Evolutionary conservation across 2,113 vertebrate species (phyloP), one percentile per base, ranked within the genome.

Genomic region (Opisthocomus hoazin): DNA sequence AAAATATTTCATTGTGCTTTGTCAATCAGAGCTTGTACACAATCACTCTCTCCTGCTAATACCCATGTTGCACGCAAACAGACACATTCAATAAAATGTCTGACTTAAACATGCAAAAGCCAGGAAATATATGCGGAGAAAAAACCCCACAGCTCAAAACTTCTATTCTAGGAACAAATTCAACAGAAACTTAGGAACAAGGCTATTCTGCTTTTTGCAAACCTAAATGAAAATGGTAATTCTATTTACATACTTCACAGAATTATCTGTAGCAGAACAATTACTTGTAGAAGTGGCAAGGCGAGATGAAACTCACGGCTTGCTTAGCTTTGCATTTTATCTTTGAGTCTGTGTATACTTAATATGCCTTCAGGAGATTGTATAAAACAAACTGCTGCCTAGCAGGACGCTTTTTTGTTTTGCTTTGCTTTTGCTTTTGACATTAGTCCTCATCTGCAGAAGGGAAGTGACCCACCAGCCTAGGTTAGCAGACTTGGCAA

Each of bases 71-170:
- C 68, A 29, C 1, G 15, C 41, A 81, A 39, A 91, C 43, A 76
- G 34, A 45, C 11, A 81, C 19, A 8, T 12, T 39, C 39, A 56
- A 43, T 48, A 65, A 43, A 73, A 83, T 4, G 37, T 76, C 91
- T 83, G 91, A 94, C 74, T 94, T 85, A 68, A 84, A 91, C 54
- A 50, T 4, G 15, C 93, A 92, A 93, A 91, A 94, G 91, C 93
- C 94, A 94, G 96, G 48, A 96, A 95, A 66, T 36, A 63, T 3
- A 58, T 3, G 37, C 21, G 56, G 45, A 79, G 76, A 20, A 50
- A 15, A 48, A 56, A 22, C 15, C 4, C 0, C 36, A 43, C 1
- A 30, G 60, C 56, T 92, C 48, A 39, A n/a, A 50, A 61, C 32
- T 56, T 84, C 74, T 56, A 1, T 23, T 71, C 48, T 24, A 56